A percentile compares a stretch with the other conserved stretches of the same genome.
phyloP scores from a whole-genome alignment of 2,888 invertebrate species.

The Brassicogethes aeneus region DNA sequence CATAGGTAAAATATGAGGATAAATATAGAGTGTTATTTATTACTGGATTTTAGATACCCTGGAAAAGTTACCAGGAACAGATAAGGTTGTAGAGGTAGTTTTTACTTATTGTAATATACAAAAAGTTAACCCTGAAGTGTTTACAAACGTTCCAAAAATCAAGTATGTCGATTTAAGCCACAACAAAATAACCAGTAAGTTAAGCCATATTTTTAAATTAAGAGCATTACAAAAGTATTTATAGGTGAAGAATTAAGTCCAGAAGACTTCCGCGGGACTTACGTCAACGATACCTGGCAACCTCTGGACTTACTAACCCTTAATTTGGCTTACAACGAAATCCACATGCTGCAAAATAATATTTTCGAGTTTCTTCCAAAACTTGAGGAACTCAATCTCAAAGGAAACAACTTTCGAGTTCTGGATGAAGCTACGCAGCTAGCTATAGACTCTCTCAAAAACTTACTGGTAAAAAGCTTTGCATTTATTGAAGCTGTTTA shows the following conservation, averaged over 20 bases:
- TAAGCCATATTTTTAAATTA: no score
- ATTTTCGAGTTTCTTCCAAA: slow-evolving; percentile 57
- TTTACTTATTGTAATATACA: slow-evolving; percentile 46
- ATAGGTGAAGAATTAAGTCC: slow-evolving; percentile 52
- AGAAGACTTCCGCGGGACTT: slow-evolving; percentile 59
- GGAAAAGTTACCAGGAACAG: slow-evolving; percentile 40
- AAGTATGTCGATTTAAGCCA: slow-evolving; percentile 50
- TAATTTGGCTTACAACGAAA: slow-evolving; percentile 54
- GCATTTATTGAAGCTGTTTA: slow-evolving; percentile 4
- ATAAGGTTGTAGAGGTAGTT: slow-evolving; percentile 44
- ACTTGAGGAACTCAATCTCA: slow-evolving; percentile 50
- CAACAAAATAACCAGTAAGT: slow-evolving; percentile 47
- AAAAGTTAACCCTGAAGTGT: slow-evolving; percentile 45
- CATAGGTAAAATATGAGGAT: no score
- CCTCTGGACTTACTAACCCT: slow-evolving; percentile 51
- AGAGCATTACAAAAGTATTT: slow-evolving; percentile 7
- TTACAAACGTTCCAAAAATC: slow-evolving; percentile 43
- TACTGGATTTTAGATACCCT: no score
- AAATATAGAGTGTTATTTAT: no score
- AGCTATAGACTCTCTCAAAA: slow-evolving; percentile 47
- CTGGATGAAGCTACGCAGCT: slow-evolving; percentile 51
- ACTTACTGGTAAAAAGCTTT: slow-evolving; percentile 45
- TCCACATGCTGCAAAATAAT: slow-evolving; percentile 51
- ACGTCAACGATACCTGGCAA: slow-evolving; percentile 46
- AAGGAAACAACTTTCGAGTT: slow-evolving; percentile 52